Evolutionary conservation across 2,113 vertebrate species (phyloP).

Genomic region (Oxygymnocypris stewartii): DNA sequence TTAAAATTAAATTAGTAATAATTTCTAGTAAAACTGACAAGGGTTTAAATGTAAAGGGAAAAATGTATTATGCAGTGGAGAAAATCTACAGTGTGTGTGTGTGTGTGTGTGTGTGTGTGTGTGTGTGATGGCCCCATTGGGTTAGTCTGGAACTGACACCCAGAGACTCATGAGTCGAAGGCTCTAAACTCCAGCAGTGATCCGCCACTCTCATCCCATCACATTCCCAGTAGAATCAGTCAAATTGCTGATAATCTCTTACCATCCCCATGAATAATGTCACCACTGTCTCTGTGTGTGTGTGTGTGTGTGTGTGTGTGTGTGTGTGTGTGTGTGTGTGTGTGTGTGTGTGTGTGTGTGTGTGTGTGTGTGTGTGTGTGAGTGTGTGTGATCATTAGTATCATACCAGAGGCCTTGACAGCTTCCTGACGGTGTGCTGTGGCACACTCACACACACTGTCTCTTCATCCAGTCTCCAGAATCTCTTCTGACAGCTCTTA

Average conservation of each 20-base stretch:
- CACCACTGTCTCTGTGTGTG: constrained; percentile 45
- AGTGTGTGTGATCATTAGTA: constrained; percentile 55
- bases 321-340: constrained; percentile 49
- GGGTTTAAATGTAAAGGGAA: too few relatives aligned
- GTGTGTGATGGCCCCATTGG: constrained; percentile 57
- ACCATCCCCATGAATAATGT: constrained; percentile 44
- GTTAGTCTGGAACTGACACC: constrained; percentile 59
- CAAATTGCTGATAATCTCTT: constrained; percentile 36
- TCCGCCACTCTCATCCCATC: constrained; percentile 32
- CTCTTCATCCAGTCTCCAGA: constrained; percentile 40
- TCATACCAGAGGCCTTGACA: constrained; percentile 39
- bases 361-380: too few relatives aligned
- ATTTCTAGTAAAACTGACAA: constrained; percentile 27
- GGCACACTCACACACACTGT: constrained; percentile 36
- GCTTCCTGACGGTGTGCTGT: constrained; percentile 42
- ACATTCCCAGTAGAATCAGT: constrained; percentile 4
- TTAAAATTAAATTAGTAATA: too few relatives aligned
- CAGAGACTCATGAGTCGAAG: constrained; percentile 17
- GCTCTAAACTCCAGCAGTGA: constrained; percentile 25
- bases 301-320: constrained; percentile 40
- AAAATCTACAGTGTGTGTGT: too few relatives aligned
- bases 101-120: neutral
- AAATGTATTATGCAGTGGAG: constrained; percentile 6
- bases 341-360: too few relatives aligned
- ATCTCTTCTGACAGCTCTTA: constrained; percentile 45